A percentile compares a stretch with the other conserved stretches of the same genome.
phyloP scores from a whole-genome alignment of 2,888 invertebrate genomes.

The Dasysyrphus albostriatus region DNA sequence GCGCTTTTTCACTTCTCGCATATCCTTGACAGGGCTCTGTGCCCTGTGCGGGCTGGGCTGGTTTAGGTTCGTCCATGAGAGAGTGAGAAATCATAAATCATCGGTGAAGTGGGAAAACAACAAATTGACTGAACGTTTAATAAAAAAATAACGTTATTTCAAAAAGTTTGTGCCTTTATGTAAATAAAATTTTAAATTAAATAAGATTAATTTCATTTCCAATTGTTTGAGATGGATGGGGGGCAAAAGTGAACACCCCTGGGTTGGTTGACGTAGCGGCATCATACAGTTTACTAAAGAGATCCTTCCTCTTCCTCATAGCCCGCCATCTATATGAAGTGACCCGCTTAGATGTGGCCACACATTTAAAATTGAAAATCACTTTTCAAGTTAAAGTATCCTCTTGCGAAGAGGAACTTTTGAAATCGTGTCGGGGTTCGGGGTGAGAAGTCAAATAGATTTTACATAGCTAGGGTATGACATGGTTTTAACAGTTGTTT shows the following conservation, averaged over 20 bases:
- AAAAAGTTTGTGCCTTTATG: conserved; percentile 71
- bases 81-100: conserved; percentile 74
- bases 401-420: conserved; percentile 24
- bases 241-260: conserved; percentile 3
- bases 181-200: conserved; percentile 75
- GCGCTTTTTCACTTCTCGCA: conserved; percentile 17
- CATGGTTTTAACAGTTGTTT: conserved; percentile 29
- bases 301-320: background rate
- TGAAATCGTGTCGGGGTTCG: conserved; percentile 13
- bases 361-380: conserved; percentile 64
- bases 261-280: background rate
- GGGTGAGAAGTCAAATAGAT: conserved; percentile 14
- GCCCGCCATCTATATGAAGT: background rate
- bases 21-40: background rate
- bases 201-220: conserved; percentile 74
- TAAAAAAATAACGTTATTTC: conserved; percentile 68
- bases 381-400: conserved; percentile 43
- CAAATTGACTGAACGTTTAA: conserved; percentile 75
- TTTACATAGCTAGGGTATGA: conserved; percentile 16
- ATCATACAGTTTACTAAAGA: background rate
- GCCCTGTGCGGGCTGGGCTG: background rate
- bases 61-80: conserved; percentile 44
- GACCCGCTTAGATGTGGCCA: conserved; percentile 59
- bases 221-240: conserved; percentile 55
- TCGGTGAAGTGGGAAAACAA: conserved; percentile 70